These are phyloP conservation scores for Thaumatotibia leucotreta DNA, from an alignment of 1,140 invertebrate species.

Conservation along the genomic window DNA sequence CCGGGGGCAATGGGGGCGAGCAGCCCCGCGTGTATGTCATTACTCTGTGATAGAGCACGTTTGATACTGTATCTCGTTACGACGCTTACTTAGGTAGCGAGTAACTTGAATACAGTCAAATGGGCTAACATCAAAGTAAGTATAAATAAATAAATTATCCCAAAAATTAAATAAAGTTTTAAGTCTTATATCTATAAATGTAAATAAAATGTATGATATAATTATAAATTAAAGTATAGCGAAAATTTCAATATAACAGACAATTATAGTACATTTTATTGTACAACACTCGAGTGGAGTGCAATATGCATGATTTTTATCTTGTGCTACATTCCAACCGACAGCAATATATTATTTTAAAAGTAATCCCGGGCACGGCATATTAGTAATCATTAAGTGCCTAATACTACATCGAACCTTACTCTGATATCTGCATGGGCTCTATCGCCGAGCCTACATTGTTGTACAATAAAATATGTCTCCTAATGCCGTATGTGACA, in stretches of 20 bases:
- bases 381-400: neutral
- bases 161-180: constrained; percentile 75
- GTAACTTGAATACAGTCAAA: constrained; percentile 35
- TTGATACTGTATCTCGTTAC: constrained; percentile 36
- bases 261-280: constrained; percentile 49
- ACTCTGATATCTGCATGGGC: constrained; percentile 1
- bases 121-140: constrained; percentile 65
- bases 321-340: constrained; percentile 67
- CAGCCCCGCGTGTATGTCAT: constrained; percentile 67
- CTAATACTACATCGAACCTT: constrained; percentile 44
- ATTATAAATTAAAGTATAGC: constrained; percentile 50
- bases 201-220: constrained; percentile 73
- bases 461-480: constrained; percentile 8
- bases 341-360: constrained; percentile 15
- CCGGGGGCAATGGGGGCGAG: constrained; percentile 66
- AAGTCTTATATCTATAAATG: constrained; percentile 66
- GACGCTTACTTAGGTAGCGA: constrained; percentile 5
- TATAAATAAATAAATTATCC: constrained; percentile 69
- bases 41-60: constrained; percentile 74
- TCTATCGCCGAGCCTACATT: neutral
- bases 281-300: constrained; percentile 46
- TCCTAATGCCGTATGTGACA: neutral
- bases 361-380: neutral
- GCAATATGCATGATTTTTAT: constrained; percentile 70
- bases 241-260: constrained; percentile 43